Conservation (phyloP, 2,113 vertebrate species). For the Theropithecus gelada region DNA sequence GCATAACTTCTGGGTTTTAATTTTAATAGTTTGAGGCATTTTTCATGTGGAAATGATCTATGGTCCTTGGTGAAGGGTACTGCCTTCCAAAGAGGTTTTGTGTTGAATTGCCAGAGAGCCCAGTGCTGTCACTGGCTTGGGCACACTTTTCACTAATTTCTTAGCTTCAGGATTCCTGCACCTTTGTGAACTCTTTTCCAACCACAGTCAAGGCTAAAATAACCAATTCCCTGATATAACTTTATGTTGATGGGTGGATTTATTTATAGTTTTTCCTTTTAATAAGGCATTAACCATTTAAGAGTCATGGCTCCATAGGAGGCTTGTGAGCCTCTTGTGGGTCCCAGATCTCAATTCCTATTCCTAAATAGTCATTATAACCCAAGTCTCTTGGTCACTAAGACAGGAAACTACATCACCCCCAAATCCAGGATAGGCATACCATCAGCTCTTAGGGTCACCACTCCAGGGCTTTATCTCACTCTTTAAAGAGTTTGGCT, state of each 20-base stretch:
- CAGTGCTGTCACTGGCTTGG: not conserved
- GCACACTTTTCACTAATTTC: not conserved
- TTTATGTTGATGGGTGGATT: not conserved
- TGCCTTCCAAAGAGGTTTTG: not conserved
- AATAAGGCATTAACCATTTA: not conserved
- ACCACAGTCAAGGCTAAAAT: not conserved
- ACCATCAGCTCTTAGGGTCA: not conserved
- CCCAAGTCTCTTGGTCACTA: not conserved
- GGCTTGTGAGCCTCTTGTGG: not conserved
- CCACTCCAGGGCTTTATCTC: not conserved
- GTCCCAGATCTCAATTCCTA: not conserved
- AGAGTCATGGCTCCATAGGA: not conserved
- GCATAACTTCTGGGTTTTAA: not conserved
- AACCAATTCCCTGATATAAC: not conserved
- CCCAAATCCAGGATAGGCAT: not conserved
- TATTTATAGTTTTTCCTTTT: not conserved
- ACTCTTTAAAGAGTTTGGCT: not conserved
- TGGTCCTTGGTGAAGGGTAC: not conserved
- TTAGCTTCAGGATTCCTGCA: not conserved
- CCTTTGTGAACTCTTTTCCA: not conserved
- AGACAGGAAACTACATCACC: not conserved
- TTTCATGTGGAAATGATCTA: not conserved
- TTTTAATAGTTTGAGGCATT: not conserved
- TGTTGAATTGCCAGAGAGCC: not conserved
- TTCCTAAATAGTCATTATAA: constrained; percentile 4